phyloP scores from a whole-genome alignment of 2,797 vertebrate species.

The Novumbra hubbsi region DNA sequence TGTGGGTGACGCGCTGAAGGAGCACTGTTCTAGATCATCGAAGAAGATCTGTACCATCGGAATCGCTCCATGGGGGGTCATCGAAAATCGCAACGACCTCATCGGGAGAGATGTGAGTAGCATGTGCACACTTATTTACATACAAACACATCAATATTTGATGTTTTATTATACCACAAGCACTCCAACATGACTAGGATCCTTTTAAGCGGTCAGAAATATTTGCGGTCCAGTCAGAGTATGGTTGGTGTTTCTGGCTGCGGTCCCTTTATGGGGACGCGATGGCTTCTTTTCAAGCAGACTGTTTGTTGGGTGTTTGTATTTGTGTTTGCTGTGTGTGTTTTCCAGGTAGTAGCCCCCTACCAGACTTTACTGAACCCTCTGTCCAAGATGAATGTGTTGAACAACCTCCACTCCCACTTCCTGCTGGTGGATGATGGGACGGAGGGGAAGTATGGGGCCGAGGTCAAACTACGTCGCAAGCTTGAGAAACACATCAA shows the following conservation, averaged over 20 bases:
- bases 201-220: not conserved
- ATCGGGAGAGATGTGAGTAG: conserved; percentile 94
- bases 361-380: conserved; percentile 98
- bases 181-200: not conserved
- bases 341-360: conserved; percentile 86
- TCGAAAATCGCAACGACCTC: conserved; percentile 97
- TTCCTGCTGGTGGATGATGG: conserved; percentile 98
- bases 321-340: not conserved
- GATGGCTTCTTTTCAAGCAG: too few relatives aligned
- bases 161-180: not conserved
- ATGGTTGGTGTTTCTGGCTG: not conserved
- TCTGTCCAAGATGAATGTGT: conserved; percentile 94
- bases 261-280: too few relatives aligned
- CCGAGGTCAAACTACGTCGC: conserved; percentile 89
- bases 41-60: conserved; percentile 99
- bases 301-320: too few relatives aligned
- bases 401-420: conserved; percentile 98
- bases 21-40: conserved; percentile 93
- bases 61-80: conserved; percentile 96
- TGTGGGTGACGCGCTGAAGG: conserved; percentile 95
- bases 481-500: conserved; percentile 98
- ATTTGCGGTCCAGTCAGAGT: not conserved
- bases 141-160: not conserved
- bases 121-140: too few relatives aligned
- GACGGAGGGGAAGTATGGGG: conserved; percentile 94